Percentiles rank a stretch among this genome's conserved stretches.
phyloP scores from a whole-genome alignment of 2,797 vertebrate species.

The Schizothorax lantsangensis region DNA sequence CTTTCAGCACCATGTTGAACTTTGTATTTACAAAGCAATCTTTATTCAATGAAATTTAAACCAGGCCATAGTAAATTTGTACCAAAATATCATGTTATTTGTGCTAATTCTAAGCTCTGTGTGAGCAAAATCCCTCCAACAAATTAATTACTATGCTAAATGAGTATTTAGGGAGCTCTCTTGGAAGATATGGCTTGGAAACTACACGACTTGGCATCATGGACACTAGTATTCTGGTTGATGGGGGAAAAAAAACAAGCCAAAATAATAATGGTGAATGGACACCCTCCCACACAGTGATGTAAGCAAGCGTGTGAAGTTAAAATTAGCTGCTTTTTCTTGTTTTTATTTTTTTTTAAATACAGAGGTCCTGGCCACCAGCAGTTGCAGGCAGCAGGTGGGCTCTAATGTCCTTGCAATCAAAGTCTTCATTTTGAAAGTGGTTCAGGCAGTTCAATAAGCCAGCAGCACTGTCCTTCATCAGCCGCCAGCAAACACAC shows the following conservation, averaged over 20 bases:
- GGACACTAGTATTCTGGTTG: neutral
- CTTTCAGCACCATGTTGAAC: neutral
- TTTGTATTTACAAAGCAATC: neutral
- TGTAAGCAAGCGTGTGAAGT: constrained; percentile 5
- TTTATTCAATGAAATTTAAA: neutral
- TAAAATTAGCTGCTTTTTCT: neutral
- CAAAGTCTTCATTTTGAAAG: constrained; percentile 48
- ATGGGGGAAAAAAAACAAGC: neutral
- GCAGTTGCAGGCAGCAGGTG: constrained; percentile 36
- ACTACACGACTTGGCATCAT: neutral
- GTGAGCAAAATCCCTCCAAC: neutral
- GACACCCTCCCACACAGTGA: neutral
- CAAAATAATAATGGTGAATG: neutral
- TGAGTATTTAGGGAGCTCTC: neutral
- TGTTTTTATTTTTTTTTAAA: neutral
- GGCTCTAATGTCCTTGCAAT: constrained; percentile 42
- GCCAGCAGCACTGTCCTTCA: constrained; percentile 17
- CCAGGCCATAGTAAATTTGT: neutral
- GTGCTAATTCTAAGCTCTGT: neutral
- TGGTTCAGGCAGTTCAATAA: constrained; percentile 37
- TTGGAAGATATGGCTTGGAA: constrained; percentile 16
- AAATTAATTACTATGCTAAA: neutral
- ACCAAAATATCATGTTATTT: neutral
- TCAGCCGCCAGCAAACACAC: neutral
- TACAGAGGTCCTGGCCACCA: neutral